Evolutionary conservation across 1,140 invertebrate genomes (phyloP).

Genomic region (Trichonephila inaurata): DNA sequence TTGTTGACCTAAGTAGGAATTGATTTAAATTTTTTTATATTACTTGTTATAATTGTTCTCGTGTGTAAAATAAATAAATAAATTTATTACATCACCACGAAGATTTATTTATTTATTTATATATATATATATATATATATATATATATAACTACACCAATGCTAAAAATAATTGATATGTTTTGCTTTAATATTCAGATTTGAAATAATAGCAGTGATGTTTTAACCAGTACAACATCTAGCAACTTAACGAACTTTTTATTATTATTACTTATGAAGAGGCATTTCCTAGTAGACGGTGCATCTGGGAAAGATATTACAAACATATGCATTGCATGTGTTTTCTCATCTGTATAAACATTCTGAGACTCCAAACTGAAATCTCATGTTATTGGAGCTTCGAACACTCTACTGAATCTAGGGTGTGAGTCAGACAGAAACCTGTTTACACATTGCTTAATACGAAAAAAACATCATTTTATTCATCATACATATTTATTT

Average conservation of each 20-base stretch:
- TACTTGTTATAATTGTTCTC: too few relatives aligned
- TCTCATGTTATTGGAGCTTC: neutral
- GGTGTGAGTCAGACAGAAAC: slow-evolving; percentile 27
- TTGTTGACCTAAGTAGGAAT: too few relatives aligned
- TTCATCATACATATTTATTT: slow-evolving; percentile 47
- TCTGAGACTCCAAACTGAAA: neutral
- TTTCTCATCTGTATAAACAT: slow-evolving; percentile 33
- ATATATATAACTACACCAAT: too few relatives aligned
- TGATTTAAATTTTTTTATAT: too few relatives aligned
- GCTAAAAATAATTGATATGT: too few relatives aligned
- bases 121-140: too few relatives aligned
- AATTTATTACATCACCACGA: too few relatives aligned
- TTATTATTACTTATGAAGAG: neutral
- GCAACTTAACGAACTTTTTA: neutral
- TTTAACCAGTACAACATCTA: neutral
- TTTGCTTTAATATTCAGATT: too few relatives aligned
- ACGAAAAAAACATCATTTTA: slow-evolving; percentile 2
- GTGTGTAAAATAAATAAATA: too few relatives aligned
- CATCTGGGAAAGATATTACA: neutral
- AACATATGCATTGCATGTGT: neutral
- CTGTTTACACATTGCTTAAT: slow-evolving; percentile 38
- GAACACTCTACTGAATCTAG: neutral
- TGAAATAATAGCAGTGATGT: too few relatives aligned
- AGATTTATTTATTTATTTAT: too few relatives aligned
- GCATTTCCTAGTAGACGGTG: neutral